Conservation (phyloP, 2,797 vertebrate genomes). For the Bovichtus diacanthus region DNA sequence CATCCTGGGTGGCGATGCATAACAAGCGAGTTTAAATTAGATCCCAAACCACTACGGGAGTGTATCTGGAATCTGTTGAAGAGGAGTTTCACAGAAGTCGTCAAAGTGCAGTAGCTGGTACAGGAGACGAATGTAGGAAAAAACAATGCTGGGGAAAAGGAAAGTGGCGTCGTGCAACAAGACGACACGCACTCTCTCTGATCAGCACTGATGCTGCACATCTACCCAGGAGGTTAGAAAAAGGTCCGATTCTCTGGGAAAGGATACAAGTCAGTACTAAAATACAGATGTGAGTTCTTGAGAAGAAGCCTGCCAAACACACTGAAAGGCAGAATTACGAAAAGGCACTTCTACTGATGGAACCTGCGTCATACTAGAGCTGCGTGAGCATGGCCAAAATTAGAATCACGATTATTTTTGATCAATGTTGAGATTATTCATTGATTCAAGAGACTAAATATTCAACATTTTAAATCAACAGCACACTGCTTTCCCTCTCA, state of each 20-base stretch:
- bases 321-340: constrained; percentile 17
- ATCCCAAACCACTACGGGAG: not conserved
- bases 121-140: not conserved
- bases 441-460: too few species aligned
- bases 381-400: too few species aligned
- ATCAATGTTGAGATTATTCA: too few species aligned
- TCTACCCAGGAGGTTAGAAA: constrained; percentile 7
- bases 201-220: constrained; percentile 4
- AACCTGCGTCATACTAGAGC: too few species aligned
- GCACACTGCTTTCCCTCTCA: too few species aligned
- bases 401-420: too few species aligned
- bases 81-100: not conserved
- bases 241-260: constrained; percentile 5
- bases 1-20: not conserved
- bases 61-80: not conserved
- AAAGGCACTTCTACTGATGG: constrained; percentile 34
- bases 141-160: constrained; percentile 15
- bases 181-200: constrained; percentile 12
- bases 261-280: not conserved
- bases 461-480: too few species aligned
- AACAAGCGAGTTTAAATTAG: too few species aligned
- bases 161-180: not conserved
- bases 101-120: not conserved
- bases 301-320: constrained; percentile 2
- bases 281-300: not conserved